Base-by-base conservation (phyloP, 2,113 vertebrate genomes). In the Rhinoderma darwinii region DNA sequence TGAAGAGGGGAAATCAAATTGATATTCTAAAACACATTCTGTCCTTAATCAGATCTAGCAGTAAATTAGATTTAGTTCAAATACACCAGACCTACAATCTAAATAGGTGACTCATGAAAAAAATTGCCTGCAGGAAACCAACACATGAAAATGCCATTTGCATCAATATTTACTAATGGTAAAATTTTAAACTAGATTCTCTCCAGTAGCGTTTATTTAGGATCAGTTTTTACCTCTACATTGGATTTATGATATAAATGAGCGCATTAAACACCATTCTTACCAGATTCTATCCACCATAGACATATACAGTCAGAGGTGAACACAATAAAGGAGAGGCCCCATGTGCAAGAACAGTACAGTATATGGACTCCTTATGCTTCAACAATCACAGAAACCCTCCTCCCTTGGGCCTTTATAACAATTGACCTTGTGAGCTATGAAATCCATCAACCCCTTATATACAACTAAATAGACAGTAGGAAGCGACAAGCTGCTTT, bases 1-100 rank as follows among this genome's bases (percentile, higher is more conserved):
- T 74, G 37, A 44, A 44, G 72, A 74, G 72, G 22, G 25, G 25
- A 70, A 74, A 74, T n/a, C 39, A 74, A 10, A 74, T 27, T 74
- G 39, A 74, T 74, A 44, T 74, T 43, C 39, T n/a, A 74, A 41
- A n/a, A 9, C 41, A n/a, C 37, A 44, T 74, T n/a, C 44, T 39
- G 43, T 74, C 72, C 41, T 27, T 22, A n/a, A 44, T n/a, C 39
- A 74, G 39, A 44, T 41, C 10, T 25, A 74, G 41, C 72, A 43
- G 44, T 74, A 74, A 41, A 44, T 74, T 74, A 74, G 0, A 43
- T 25, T 44, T 22, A 59, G 56, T 59, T 59, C n/a, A 43, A 10
- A 44, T 12, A 43, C 44, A 74, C 22, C 22, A 27, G 39, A 39
- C 20, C 37, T 44, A 43, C 10, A 44, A 25, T n/a, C 44, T n/a